Percentiles rank a stretch among this genome's conserved stretches.
phyloP scores from a whole-genome alignment of 2,113 vertebrate species.

The Melanocharis versteri region DNA sequence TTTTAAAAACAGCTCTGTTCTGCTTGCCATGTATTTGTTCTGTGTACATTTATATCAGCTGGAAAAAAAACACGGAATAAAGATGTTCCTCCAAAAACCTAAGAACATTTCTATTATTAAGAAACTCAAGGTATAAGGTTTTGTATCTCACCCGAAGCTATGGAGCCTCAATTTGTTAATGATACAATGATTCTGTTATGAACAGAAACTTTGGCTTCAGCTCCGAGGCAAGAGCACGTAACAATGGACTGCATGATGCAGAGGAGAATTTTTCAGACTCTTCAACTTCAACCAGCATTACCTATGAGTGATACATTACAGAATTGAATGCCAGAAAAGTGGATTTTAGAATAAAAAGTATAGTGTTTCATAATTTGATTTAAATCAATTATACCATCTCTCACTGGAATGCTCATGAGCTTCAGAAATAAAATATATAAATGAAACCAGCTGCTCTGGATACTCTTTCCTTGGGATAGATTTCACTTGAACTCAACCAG shows the following conservation, averaged over 20 bases:
- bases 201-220: neutral
- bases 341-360: constrained; percentile 74
- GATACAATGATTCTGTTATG: neutral
- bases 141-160: constrained; percentile 9
- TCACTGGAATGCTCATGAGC: constrained; percentile 79
- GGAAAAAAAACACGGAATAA: neutral
- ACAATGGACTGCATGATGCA: neutral
- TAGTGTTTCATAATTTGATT: constrained; percentile 81
- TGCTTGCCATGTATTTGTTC: constrained; percentile 11
- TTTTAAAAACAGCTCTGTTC: constrained; percentile 26
- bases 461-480: constrained; percentile 68
- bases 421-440: constrained; percentile 78
- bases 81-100: constrained; percentile 24
- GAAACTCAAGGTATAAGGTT: neutral
- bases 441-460: constrained; percentile 80
- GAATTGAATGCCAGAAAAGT: constrained; percentile 69
- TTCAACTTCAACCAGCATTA: constrained; percentile 53
- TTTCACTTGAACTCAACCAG: constrained; percentile 72
- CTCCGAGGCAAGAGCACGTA: neutral
- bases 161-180: neutral
- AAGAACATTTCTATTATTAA: neutral
- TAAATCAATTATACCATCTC: constrained; percentile 85
- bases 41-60: constrained; percentile 6
- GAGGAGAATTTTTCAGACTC: neutral
- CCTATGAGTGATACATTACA: constrained; percentile 66